phyloP scores from a whole-genome alignment of 23 tunicate genomes.

The Aplidium turbinatum region DNA sequence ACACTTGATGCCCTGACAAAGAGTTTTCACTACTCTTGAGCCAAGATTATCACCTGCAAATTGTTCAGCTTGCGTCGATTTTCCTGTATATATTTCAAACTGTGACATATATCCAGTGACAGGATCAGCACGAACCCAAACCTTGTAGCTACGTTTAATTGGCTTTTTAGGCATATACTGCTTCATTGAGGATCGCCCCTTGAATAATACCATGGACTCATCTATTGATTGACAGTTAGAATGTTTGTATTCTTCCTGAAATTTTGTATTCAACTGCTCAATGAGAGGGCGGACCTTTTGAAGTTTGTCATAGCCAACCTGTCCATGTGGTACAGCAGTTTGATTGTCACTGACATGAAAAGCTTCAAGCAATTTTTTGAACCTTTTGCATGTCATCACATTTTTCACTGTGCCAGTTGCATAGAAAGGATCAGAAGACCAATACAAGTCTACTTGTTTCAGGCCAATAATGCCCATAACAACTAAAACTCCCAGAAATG shows the following conservation, averaged over 20 bases:
- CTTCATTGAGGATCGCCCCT: slow-evolving; percentile 6
- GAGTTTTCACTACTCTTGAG: slow-evolving; percentile 4
- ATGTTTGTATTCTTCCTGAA: slow-evolving; percentile 14
- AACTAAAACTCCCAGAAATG: too few relatives aligned
- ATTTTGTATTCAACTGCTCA: not conserved
- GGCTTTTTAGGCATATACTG: slow-evolving; percentile 26
- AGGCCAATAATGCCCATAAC: not conserved
- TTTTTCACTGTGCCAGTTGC: not conserved
- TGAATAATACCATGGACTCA: slow-evolving; percentile 31
- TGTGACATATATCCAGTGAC: slow-evolving; percentile 22
- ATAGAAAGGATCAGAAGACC: too few relatives aligned
- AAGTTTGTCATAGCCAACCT: slow-evolving; percentile 19
- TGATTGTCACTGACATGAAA: slow-evolving; percentile 21
- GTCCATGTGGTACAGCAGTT: slow-evolving; percentile 4
- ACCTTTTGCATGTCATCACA: slow-evolving; percentile 25
- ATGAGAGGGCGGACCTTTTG: slow-evolving; percentile 18
- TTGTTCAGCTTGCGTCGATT: not conserved
- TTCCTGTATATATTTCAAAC: slow-evolving; percentile 29
- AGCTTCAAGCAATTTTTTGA: slow-evolving; percentile 9
- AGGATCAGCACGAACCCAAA: slow-evolving; percentile 36
- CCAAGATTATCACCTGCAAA: slow-evolving; percentile 1
- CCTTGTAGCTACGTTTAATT: slow-evolving; percentile 17
- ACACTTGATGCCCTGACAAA: not conserved
- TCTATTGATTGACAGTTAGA: slow-evolving; percentile 14
- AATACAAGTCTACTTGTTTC: slow-evolving; percentile 1